Conservation (phyloP, 2,113 vertebrate species). For the Amazona guildingii region DNA sequence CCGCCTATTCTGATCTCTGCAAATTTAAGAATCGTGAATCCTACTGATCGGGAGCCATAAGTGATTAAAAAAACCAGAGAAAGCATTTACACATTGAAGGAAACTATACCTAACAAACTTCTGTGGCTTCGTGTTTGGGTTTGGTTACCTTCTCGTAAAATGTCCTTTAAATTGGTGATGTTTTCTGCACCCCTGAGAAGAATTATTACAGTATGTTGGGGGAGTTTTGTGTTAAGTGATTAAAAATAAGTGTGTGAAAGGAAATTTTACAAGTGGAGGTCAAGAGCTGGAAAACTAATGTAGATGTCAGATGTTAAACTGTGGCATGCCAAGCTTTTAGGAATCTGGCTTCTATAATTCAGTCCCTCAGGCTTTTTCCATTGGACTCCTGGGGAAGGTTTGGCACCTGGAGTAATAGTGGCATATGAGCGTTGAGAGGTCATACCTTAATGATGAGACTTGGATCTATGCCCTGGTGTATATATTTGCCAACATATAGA, state of each 20-base stretch:
- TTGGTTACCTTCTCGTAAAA: neutral
- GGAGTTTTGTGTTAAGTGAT: neutral
- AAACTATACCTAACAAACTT: neutral
- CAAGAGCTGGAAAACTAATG: neutral
- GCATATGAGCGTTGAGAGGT: neutral
- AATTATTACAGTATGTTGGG: neutral
- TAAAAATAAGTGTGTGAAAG: neutral
- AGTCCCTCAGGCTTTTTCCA: slow-evolving; percentile 41
- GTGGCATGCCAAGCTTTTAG: neutral
- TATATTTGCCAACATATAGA: neutral
- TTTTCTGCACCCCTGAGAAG: neutral
- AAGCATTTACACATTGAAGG: neutral
- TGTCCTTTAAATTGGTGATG: neutral
- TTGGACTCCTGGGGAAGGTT: slow-evolving; percentile 38
- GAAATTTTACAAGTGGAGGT: neutral
- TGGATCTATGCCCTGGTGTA: neutral
- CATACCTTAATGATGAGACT: neutral
- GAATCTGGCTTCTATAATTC: neutral
- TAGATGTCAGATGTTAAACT: slow-evolving; percentile 22
- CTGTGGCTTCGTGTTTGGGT: neutral
- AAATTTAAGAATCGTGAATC: neutral
- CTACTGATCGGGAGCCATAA: neutral
- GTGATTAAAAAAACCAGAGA: neutral
- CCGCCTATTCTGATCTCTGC: neutral
- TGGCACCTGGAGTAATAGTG: slow-evolving; percentile 1